Conservation (phyloP, 1,140 invertebrate species). For the Coelopa frigida region DNA sequence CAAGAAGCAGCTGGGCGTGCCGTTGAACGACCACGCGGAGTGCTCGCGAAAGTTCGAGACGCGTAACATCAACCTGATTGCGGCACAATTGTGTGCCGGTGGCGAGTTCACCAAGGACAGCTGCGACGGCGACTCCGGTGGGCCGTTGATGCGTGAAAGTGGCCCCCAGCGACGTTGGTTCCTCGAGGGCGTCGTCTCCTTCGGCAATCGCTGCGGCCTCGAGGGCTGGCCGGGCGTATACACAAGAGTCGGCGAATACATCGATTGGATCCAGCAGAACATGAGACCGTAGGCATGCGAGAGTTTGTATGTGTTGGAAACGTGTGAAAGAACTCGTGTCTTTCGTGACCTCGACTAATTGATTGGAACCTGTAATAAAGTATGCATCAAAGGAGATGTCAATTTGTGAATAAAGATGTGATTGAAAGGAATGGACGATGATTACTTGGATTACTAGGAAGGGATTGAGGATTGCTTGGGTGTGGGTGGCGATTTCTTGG, state of each 20-base stretch:
- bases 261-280: conserved; percentile 62
- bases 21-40: conserved; percentile 45
- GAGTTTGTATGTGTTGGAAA: conserved; percentile 1
- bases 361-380: no score
- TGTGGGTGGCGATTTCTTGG: no score
- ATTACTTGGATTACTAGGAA: no score
- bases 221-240: conserved; percentile 70
- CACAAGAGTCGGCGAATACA: conserved; percentile 59
- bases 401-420: no score
- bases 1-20: conserved; percentile 52
- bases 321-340: no score
- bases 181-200: conserved; percentile 62
- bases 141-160: conserved; percentile 60
- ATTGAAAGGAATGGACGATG: no score
- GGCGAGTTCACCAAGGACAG: conserved; percentile 57
- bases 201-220: conserved; percentile 67
- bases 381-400: no score
- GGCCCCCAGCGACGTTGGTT: conserved; percentile 40
- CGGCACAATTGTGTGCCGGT: conserved; percentile 57
- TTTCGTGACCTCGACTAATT: no score
- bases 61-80: conserved; percentile 19
- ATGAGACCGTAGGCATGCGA: conserved; percentile 37
- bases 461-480: no score
- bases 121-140: conserved; percentile 70
- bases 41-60: conserved; percentile 49